phyloP scores from a whole-genome alignment of 2,888 invertebrate genomes.

The Megamerina dolium region DNA sequence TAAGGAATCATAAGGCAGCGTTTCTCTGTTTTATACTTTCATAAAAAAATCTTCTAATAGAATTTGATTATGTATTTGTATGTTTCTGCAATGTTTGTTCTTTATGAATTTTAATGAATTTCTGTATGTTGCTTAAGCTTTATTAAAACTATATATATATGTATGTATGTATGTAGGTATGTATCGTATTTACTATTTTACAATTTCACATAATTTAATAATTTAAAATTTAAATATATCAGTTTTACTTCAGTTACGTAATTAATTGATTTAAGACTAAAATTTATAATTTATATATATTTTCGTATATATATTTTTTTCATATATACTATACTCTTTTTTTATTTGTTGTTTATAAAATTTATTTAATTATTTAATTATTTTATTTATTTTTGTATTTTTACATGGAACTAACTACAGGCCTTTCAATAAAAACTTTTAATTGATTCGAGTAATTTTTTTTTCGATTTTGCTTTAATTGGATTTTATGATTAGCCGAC shows the following conservation, averaged over 20 bases:
- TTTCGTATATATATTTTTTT: background rate
- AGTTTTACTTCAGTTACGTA: slow-evolving; percentile 5
- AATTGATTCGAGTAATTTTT: background rate
- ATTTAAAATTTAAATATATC: slow-evolving; percentile 8
- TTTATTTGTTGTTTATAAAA: background rate
- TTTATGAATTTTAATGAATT: no score
- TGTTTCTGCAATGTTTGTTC: background rate
- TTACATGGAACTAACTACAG: slow-evolving; percentile 40
- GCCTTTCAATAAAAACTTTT: slow-evolving; percentile 14
- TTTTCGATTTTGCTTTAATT: no score
- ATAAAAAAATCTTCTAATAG: slow-evolving; percentile 12
- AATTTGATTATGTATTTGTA: slow-evolving; percentile 3
- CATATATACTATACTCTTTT: background rate
- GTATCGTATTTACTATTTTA: no score
- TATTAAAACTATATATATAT: no score
- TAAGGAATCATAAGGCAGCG: slow-evolving; percentile 18
- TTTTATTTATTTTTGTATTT: slow-evolving; percentile 3
- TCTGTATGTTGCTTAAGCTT: no score
- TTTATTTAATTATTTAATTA: background rate
- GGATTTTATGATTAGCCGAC: no score
- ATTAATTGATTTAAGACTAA: slow-evolving; percentile 9
- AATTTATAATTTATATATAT: background rate
- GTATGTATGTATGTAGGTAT: no score
- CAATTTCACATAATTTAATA: no score
- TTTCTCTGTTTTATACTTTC: slow-evolving; percentile 5